phyloP scores from a whole-genome alignment of 2,888 invertebrate species.

The Catocala sponsa region DNA sequence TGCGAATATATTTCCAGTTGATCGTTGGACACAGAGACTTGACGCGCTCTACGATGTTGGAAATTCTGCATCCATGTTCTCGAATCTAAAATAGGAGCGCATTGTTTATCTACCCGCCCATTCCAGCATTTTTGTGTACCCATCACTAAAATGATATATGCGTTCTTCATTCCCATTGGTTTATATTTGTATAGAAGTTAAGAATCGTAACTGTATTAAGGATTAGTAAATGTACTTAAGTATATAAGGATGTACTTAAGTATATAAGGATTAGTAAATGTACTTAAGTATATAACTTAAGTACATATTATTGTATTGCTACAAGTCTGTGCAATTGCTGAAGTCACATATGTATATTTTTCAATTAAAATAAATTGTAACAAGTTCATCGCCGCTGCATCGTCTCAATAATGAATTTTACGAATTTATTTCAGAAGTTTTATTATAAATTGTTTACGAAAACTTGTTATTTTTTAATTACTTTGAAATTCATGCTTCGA shows the following conservation, averaged over 20 bases:
- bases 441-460: background rate
- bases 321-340: too few relatives aligned
- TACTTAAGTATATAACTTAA: too few relatives aligned
- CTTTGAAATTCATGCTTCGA: conserved; percentile 4
- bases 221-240: too few relatives aligned
- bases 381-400: background rate
- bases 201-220: too few relatives aligned
- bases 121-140: background rate
- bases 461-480: conserved; percentile 13
- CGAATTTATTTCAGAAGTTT: background rate
- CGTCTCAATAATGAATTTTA: background rate
- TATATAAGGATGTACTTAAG: too few relatives aligned
- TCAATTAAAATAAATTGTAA: background rate
- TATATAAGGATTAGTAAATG: too few relatives aligned
- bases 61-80: conserved; percentile 5
- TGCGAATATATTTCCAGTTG: conserved; percentile 6
- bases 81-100: background rate
- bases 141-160: background rate
- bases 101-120: background rate
- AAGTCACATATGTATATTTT: too few relatives aligned
- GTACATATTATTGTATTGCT: too few relatives aligned
- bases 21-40: conserved; percentile 1
- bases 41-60: background rate
- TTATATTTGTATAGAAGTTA: too few relatives aligned
- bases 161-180: too few relatives aligned